Conservation (phyloP, 2,113 vertebrate species). For the Cavia aperea region DNA sequence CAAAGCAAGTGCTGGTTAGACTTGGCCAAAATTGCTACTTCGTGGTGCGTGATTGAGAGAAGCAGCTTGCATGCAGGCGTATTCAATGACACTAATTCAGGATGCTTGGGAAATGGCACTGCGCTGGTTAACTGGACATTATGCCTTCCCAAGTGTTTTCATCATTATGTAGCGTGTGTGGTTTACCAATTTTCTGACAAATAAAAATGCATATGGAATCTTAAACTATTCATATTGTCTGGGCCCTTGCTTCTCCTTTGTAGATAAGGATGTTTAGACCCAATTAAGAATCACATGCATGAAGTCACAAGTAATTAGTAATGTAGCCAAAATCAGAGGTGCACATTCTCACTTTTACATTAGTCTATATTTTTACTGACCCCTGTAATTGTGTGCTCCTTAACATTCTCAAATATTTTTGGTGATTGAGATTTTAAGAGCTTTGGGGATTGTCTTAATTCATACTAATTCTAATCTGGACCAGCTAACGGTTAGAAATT, state of each 20-base stretch:
- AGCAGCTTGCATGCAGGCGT: neutral
- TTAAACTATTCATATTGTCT: slow-evolving; percentile 34
- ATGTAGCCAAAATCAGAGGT: neutral
- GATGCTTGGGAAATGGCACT: slow-evolving; percentile 13
- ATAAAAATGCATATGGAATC: slow-evolving; percentile 44
- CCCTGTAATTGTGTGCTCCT: neutral
- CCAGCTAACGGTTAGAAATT: neutral
- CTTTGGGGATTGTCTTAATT: neutral
- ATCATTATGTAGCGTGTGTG: slow-evolving; percentile 42
- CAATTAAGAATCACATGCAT: neutral
- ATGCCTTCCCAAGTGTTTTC: slow-evolving; percentile 36
- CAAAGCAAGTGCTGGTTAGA: slow-evolving; percentile 52
- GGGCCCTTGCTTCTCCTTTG: neutral
- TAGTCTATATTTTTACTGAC: neutral
- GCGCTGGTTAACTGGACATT: slow-evolving; percentile 54
- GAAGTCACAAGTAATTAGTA: slow-evolving; percentile 12
- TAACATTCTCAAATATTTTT: slow-evolving; percentile 1
- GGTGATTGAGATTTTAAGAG: neutral
- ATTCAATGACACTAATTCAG: slow-evolving; percentile 18
- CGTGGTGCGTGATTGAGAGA: slow-evolving; percentile 24
- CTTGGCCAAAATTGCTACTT: slow-evolving; percentile 60
- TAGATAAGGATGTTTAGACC: neutral
- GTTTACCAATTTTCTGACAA: slow-evolving; percentile 56
- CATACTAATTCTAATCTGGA: neutral
- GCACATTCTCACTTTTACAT: neutral